Evolutionary conservation across 2,888 invertebrate species (phyloP).

Genomic region (Macrosoma leucophasiata): DNA sequence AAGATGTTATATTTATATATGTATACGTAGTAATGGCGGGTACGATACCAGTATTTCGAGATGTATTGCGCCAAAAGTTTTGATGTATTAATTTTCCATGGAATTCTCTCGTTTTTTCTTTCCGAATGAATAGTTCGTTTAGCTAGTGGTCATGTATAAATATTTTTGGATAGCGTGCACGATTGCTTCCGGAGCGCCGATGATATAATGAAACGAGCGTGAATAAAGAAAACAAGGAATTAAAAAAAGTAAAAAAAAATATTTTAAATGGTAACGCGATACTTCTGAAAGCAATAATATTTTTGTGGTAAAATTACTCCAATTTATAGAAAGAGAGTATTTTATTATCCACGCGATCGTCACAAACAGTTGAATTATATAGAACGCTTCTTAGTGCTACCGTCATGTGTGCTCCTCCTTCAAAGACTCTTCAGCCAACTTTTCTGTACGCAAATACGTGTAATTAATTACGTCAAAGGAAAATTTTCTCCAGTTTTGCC

Average conservation of each 20-base stretch:
- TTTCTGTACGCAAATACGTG: too few relatives aligned
- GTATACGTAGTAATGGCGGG: slow-evolving; percentile 72
- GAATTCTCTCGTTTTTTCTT: slow-evolving; percentile 54
- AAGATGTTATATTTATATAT: slow-evolving; percentile 77
- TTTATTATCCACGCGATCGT: slow-evolving; percentile 64
- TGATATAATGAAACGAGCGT: slow-evolving; percentile 35
- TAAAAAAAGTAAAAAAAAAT: slow-evolving; percentile 33
- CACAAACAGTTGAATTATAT: slow-evolving; percentile 47
- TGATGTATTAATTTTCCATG: slow-evolving; percentile 73
- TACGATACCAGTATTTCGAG: slow-evolving; percentile 70
- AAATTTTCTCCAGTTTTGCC: too few relatives aligned
- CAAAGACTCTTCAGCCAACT: slow-evolving; percentile 19
- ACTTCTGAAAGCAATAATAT: slow-evolving; percentile 71
- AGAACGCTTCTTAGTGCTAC: slow-evolving; percentile 58
- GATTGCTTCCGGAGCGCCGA: slow-evolving; percentile 61
- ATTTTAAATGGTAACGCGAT: slow-evolving; percentile 62
- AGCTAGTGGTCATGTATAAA: slow-evolving; percentile 73
- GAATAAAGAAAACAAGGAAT: slow-evolving; percentile 31
- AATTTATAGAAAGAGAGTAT: slow-evolving; percentile 58
- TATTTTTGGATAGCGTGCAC: slow-evolving; percentile 72
- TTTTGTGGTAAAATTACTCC: slow-evolving; percentile 61
- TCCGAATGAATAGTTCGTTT: slow-evolving; percentile 61
- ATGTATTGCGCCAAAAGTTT: slow-evolving; percentile 74
- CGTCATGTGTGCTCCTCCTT: slow-evolving; percentile 43
- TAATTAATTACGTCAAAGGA: too few relatives aligned